Evolutionary conservation across 2,113 vertebrate species (phyloP).

Genomic region (Ptychochromis oligacanthus): DNA sequence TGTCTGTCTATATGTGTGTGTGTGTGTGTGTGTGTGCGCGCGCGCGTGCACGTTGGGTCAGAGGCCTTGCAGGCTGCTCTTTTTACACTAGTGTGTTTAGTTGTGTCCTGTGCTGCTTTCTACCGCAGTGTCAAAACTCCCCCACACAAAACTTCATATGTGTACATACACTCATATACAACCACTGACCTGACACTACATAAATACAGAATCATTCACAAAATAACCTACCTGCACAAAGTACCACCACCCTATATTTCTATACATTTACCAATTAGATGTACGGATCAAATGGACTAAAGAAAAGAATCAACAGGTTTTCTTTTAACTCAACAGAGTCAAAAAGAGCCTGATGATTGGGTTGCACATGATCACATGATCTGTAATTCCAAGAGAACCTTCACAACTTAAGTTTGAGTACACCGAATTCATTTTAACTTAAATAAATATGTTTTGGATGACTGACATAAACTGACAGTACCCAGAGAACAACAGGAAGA

Average conservation of each 20-base stretch:
- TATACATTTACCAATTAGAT: neutral
- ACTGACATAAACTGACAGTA: neutral
- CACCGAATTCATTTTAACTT: neutral
- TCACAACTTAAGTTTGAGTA: slow-evolving; percentile 34
- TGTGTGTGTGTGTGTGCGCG: too few relatives aligned
- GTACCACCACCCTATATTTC: neutral
- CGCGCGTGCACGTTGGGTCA: too few relatives aligned
- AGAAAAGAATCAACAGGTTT: slow-evolving; percentile 64
- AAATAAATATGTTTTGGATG: neutral
- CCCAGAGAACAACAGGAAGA: neutral
- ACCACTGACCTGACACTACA: neutral
- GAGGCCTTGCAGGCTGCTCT: slow-evolving; percentile 13
- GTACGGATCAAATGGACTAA: neutral
- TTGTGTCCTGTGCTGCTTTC: slow-evolving; percentile 36
- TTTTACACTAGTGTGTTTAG: slow-evolving; percentile 59
- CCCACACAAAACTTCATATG: neutral
- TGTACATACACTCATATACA: neutral
- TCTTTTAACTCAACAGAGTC: slow-evolving; percentile 16
- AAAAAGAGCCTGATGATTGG: slow-evolving; percentile 42
- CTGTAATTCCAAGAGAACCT: slow-evolving; percentile 28
- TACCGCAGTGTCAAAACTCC: slow-evolving; percentile 41
- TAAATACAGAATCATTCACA: neutral
- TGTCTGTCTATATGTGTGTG: slow-evolving; percentile 4
- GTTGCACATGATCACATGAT: slow-evolving; percentile 56
- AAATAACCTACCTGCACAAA: neutral